Evolutionary conservation across 2,797 vertebrate genomes (phyloP).

Genomic region (Denticeps clupeoides): DNA sequence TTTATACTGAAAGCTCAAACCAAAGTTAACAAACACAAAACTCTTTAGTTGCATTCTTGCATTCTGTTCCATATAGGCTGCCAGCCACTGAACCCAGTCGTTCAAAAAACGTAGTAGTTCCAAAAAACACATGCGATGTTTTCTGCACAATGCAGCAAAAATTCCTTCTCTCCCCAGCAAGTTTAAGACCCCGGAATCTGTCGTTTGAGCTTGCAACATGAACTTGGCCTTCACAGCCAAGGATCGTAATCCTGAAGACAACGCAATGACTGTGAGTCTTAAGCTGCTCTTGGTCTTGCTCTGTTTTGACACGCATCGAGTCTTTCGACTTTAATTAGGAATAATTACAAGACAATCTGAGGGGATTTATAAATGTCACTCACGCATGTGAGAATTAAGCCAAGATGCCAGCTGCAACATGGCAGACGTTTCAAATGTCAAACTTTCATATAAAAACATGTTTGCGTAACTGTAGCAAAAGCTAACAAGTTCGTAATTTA

Average conservation of each 20-base stretch:
- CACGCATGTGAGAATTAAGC: constrained; percentile 17
- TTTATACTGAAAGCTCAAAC: constrained; percentile 1
- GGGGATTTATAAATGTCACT: constrained; percentile 14
- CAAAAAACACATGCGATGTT: constrained; percentile 5
- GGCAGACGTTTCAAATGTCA: too few relatives aligned
- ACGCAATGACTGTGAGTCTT: constrained; percentile 14
- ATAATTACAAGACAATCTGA: constrained; percentile 30
- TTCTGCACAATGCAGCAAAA: constrained; percentile 1
- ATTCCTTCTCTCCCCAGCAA: not conserved
- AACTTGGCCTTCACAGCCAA: constrained; percentile 6
- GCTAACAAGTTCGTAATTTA: not conserved
- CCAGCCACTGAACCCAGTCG: not conserved
- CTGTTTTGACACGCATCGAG: constrained; percentile 18
- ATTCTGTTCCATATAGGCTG: not conserved
- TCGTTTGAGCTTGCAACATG: not conserved
- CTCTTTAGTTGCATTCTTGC: not conserved
- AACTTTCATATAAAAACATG: too few relatives aligned
- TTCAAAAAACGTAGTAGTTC: not conserved
- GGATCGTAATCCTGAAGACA: constrained; percentile 16
- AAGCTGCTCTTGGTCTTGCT: constrained; percentile 29
- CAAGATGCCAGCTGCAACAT: constrained; percentile 13
- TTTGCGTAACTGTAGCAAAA: not conserved
- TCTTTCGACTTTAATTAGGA: constrained; percentile 31
- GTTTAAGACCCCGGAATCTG: not conserved
- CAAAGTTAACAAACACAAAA: constrained; percentile 16